These are phyloP conservation scores for Heliconius cydno DNA, from an alignment of 2,888 invertebrate species.

Conservation along the genomic window DNA sequence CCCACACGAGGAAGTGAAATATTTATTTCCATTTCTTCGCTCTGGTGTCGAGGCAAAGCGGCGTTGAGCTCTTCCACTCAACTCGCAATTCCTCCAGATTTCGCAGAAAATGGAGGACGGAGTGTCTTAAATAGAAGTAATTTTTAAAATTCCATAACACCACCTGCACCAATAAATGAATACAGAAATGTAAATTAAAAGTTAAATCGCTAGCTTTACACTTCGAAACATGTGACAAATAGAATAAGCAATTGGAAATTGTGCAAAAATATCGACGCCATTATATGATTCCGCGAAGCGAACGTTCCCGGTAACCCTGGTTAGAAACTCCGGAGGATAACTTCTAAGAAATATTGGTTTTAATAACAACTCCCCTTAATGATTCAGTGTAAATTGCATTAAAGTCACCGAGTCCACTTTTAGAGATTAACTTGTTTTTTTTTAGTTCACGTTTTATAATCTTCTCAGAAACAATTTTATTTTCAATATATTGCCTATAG, in stretches of 20 bases:
- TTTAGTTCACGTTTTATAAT: not conserved
- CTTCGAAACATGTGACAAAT: constrained; percentile 12
- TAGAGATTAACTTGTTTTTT: not conserved
- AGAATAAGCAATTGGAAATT: constrained; percentile 30
- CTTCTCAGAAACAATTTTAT: not conserved
- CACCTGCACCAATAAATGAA: not conserved
- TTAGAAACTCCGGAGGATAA: constrained; percentile 32
- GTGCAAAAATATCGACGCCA: constrained; percentile 32
- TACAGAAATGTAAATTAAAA: not conserved
- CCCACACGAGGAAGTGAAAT: too few species aligned
- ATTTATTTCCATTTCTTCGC: too few species aligned
- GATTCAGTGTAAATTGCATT: constrained; percentile 28
- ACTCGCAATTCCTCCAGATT: too few species aligned
- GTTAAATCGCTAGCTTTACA: not conserved
- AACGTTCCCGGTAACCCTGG: constrained; percentile 31
- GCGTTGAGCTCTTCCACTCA: too few species aligned
- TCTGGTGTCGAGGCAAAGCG: too few species aligned
- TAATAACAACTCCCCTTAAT: constrained; percentile 34
- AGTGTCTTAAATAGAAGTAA: too few species aligned
- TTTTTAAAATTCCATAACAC: not conserved
- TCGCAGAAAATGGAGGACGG: too few species aligned
- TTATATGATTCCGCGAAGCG: constrained; percentile 27
- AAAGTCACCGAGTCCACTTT: constrained; percentile 7
- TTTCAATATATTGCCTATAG: not conserved
- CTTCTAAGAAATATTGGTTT: constrained; percentile 37